A percentile compares a stretch with the other conserved stretches of the same genome.
phyloP scores from a whole-genome alignment of 2,797 vertebrate species.

The Chaenodraco wilsoni region DNA sequence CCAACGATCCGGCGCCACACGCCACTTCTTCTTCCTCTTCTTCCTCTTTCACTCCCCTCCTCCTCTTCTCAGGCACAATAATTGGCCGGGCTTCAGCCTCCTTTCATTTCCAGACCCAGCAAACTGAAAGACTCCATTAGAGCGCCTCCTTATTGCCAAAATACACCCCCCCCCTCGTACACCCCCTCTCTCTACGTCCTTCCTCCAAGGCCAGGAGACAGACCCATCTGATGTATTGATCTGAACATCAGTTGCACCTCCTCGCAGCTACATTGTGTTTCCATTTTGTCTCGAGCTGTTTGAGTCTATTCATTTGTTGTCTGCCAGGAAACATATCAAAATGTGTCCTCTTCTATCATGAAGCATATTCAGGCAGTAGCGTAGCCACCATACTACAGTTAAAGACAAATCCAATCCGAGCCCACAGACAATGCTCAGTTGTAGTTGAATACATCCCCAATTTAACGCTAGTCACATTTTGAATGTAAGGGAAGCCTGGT shows the following conservation, averaged over 20 bases:
- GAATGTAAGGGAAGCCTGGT: too few species aligned
- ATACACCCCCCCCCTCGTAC: conserved; percentile 22
- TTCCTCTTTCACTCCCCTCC: conserved; percentile 55
- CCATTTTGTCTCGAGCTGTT: conserved; percentile 21
- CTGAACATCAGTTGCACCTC: conserved; percentile 34
- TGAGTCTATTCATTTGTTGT: conserved; percentile 36
- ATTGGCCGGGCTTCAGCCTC: conserved; percentile 78
- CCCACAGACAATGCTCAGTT: too few species aligned
- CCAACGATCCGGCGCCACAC: conserved; percentile 71
- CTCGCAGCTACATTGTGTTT: conserved; percentile 53
- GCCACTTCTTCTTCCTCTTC: conserved; percentile 58
- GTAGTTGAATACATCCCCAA: too few species aligned
- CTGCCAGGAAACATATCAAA: conserved; percentile 36
- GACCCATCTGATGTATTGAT: conserved; percentile 66
- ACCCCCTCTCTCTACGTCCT: conserved; percentile 33
- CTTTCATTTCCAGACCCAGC: conserved; percentile 81
- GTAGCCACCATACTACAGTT: too few species aligned
- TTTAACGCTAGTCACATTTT: too few species aligned
- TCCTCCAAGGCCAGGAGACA: conserved; percentile 59
- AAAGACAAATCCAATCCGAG: too few species aligned
- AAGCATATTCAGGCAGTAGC: too few species aligned
- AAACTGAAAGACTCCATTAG: conserved; percentile 82
- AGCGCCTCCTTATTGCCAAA: conserved; percentile 69
- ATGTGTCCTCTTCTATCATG: too few species aligned
- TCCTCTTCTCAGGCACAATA: conserved; percentile 72